phyloP scores from a whole-genome alignment of 2,113 vertebrate species.

The Corythornis cristatus region DNA sequence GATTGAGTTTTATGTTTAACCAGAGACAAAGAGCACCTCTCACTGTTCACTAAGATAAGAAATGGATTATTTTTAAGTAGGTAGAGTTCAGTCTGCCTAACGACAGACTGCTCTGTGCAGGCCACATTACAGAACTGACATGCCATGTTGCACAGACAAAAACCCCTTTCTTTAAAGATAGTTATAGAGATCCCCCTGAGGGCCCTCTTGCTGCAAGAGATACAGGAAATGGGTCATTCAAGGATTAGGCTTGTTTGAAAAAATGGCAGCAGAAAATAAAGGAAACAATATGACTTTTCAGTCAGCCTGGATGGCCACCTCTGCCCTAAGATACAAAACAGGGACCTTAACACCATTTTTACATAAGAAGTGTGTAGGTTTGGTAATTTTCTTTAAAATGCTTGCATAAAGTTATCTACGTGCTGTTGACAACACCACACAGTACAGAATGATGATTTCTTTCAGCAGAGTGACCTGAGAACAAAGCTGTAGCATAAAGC shows the following conservation, averaged over 20 bases:
- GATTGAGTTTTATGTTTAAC: neutral
- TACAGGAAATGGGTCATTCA: conserved; percentile 50
- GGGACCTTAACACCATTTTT: neutral
- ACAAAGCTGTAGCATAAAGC: neutral
- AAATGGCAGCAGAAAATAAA: conserved; percentile 26
- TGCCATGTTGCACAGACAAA: conserved; percentile 19
- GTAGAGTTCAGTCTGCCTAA: neutral
- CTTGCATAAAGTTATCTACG: neutral
- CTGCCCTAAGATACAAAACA: neutral
- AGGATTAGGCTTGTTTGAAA: conserved; percentile 45
- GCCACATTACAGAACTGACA: neutral
- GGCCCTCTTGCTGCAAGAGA: conserved; percentile 33
- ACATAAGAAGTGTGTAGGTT: neutral
- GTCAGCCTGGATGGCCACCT: neutral
- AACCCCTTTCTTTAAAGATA: conserved; percentile 51
- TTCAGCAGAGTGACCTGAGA: neutral
- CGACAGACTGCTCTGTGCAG: neutral
- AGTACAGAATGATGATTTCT: neutral
- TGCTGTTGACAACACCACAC: neutral
- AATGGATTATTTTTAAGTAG: conserved; percentile 1
- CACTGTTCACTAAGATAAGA: neutral
- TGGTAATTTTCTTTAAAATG: neutral
- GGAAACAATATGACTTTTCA: conserved; percentile 51
- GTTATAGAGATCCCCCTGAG: conserved; percentile 26
- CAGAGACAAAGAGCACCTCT: conserved; percentile 1